These are phyloP conservation scores for Enoplosus armatus DNA, from an alignment of 2,797 vertebrate genomes.

Conservation along the genomic window DNA sequence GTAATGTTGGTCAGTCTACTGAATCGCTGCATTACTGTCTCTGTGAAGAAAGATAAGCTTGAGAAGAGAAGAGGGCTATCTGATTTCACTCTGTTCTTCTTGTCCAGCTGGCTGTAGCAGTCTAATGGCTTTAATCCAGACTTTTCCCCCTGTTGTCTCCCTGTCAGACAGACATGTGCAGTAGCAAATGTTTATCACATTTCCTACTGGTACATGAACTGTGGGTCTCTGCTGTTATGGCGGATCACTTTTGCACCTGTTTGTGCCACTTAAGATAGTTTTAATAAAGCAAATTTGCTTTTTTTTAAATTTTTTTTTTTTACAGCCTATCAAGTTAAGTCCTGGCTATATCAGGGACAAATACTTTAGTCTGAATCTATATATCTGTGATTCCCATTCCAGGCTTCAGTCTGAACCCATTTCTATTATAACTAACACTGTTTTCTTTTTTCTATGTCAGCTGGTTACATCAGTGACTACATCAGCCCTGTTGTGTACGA, in stretches of 20 bases:
- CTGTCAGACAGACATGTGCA: conserved; percentile 12
- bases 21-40: conserved; percentile 20
- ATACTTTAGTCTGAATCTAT: background rate
- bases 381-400: background rate
- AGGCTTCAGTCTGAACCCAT: background rate
- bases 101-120: conserved; percentile 32
- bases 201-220: background rate
- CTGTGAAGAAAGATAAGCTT: conserved; percentile 41
- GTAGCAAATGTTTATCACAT: background rate
- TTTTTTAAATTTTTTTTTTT: conserved; percentile 2
- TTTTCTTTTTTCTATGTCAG: conserved; percentile 62
- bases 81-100: conserved; percentile 38
- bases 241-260: background rate
- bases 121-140: conserved; percentile 46
- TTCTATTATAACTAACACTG: conserved; percentile 32
- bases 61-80: conserved; percentile 12
- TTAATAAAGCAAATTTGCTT: background rate
- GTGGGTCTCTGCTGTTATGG: background rate
- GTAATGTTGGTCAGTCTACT: conserved; percentile 18
- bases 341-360: background rate
- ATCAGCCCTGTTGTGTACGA: conserved; percentile 92
- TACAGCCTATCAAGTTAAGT: background rate
- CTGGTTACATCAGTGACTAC: conserved; percentile 94
- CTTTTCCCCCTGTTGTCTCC: conserved; percentile 11
- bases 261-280: background rate